Conservation (phyloP, 1,140 invertebrate species). For the Nasonia vitripennis region DNA sequence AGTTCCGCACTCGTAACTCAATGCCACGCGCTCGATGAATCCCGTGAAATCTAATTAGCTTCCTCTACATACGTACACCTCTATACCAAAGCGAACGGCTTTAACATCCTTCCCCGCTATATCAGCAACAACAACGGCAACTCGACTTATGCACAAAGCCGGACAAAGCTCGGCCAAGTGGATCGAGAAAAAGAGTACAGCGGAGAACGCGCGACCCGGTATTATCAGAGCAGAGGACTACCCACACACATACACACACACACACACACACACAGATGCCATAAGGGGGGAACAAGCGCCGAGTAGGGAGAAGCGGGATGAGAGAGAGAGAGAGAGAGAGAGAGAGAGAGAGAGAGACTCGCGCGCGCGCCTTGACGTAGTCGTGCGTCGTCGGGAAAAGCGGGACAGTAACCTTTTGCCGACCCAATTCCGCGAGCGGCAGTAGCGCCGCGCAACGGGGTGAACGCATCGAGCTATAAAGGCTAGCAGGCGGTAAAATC, state of each 20-base stretch:
- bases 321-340: not conserved
- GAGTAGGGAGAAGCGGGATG: not conserved
- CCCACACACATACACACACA: not conserved
- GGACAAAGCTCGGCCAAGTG: not conserved
- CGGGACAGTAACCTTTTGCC: constrained; percentile 63
- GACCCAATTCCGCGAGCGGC: constrained; percentile 59
- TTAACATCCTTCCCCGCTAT: not conserved
- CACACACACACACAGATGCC: not conserved
- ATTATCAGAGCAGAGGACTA: not conserved
- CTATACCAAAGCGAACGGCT: not conserved
- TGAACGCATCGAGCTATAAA: constrained; percentile 57
- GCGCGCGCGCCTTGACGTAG: constrained; percentile 43
- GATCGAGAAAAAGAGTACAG: not conserved
- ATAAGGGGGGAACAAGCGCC: too few species aligned
- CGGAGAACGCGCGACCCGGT: not conserved
- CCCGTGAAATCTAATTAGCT: not conserved
- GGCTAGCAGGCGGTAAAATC: constrained; percentile 48
- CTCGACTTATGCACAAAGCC: not conserved
- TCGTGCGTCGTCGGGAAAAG: constrained; percentile 47
- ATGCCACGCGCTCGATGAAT: not conserved
- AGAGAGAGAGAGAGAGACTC: not conserved
- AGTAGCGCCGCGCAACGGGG: constrained; percentile 40
- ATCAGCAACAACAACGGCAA: not conserved
- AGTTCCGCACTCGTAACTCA: not conserved
- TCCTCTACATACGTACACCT: not conserved